These are phyloP conservation scores for Drosophila affinis DNA, from an alignment of 2,888 invertebrate genomes.

Conservation along the genomic window DNA sequence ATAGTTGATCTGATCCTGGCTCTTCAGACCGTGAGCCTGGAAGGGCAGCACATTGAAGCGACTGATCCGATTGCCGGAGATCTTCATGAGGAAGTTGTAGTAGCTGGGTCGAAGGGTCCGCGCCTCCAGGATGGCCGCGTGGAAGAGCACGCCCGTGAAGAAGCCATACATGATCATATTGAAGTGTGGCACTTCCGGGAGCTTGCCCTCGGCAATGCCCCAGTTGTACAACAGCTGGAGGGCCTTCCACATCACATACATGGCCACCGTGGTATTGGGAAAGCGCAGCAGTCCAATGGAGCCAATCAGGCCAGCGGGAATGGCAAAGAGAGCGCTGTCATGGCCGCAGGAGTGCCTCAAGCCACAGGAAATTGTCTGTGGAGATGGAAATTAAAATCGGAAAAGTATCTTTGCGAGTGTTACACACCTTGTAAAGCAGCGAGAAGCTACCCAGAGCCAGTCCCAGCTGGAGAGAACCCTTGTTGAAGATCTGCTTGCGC, in stretches of 20 bases:
- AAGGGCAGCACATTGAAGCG: slow-evolving; percentile 54
- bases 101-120: slow-evolving; percentile 90
- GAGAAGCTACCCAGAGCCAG: slow-evolving; percentile 88
- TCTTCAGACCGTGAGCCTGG: slow-evolving; percentile 50
- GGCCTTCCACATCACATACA: slow-evolving; percentile 92
- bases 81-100: slow-evolving; percentile 89
- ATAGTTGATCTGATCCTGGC: slow-evolving; percentile 44
- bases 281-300: slow-evolving; percentile 89
- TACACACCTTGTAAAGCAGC: slow-evolving; percentile 87
- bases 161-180: slow-evolving; percentile 87
- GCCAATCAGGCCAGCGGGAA: slow-evolving; percentile 88
- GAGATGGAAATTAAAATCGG: slow-evolving; percentile 31
- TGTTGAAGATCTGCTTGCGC: slow-evolving; percentile 85
- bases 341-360: slow-evolving; percentile 86
- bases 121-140: slow-evolving; percentile 90
- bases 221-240: slow-evolving; percentile 89
- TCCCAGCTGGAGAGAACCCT: slow-evolving; percentile 86
- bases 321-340: slow-evolving; percentile 86
- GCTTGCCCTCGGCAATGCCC: slow-evolving; percentile 86
- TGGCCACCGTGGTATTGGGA: slow-evolving; percentile 89
- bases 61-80: slow-evolving; percentile 86
- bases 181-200: slow-evolving; percentile 89
- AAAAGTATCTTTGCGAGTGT: not conserved
- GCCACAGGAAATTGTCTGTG: slow-evolving; percentile 87
- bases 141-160: slow-evolving; percentile 90